phyloP scores from a whole-genome alignment of 1,140 invertebrate species.

The Lycorma delicatula region DNA sequence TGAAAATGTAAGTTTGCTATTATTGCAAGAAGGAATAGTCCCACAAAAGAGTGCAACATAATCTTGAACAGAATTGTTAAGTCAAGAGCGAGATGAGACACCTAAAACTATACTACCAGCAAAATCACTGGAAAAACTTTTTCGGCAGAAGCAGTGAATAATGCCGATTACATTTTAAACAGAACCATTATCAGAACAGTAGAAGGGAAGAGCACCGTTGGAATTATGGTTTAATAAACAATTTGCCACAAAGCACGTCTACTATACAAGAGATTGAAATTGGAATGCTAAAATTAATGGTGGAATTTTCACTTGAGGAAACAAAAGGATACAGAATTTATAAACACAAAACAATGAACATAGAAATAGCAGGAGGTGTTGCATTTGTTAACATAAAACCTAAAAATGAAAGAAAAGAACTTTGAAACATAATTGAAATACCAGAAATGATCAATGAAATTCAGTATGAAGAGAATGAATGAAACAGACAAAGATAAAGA shows the following conservation, averaged over 20 bases:
- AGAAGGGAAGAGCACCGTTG: conserved; percentile 31
- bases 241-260: conserved; percentile 28
- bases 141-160: conserved; percentile 36
- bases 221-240: conserved; percentile 29
- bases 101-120: conserved; percentile 32
- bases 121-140: conserved; percentile 6
- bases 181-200: conserved; percentile 21
- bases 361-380: background rate
- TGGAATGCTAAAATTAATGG: conserved; percentile 34
- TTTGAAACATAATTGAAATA: background rate
- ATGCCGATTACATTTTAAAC: conserved; percentile 31
- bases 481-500: too few relatives aligned
- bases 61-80: conserved; percentile 33
- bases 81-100: conserved; percentile 36
- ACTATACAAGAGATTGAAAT: conserved; percentile 34
- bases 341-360: background rate
- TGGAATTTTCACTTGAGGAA: conserved; percentile 22
- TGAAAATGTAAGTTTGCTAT: conserved; percentile 8
- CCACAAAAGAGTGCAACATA: conserved; percentile 25
- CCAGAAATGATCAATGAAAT: background rate
- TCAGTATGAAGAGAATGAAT: background rate
- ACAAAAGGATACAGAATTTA: background rate
- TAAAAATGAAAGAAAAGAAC: background rate
- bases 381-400: background rate
- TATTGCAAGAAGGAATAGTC: conserved; percentile 4